phyloP scores from a whole-genome alignment of 2,797 vertebrate species.

The Corythornis leucogaster region DNA sequence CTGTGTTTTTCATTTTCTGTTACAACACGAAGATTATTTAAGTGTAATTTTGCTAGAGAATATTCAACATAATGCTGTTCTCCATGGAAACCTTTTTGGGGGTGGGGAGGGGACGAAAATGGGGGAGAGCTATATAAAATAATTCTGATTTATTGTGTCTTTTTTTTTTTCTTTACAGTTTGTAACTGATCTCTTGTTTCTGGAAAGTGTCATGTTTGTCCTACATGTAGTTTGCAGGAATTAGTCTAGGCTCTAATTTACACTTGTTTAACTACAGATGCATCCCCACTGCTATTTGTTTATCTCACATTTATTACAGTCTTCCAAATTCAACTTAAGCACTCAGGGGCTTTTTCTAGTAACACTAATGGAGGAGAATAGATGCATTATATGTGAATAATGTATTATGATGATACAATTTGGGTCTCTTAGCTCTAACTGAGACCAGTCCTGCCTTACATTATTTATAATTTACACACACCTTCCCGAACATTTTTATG shows the following conservation, averaged over 20 bases:
- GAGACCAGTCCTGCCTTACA: constrained; percentile 91
- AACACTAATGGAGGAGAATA: constrained; percentile 91
- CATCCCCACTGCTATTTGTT: constrained; percentile 81
- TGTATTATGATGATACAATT: constrained; percentile 96
- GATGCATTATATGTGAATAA: constrained; percentile 99
- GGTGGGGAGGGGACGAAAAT: rapidly evolving
- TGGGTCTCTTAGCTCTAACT: constrained; percentile 91
- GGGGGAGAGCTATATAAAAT: neutral
- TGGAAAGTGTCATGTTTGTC: neutral
- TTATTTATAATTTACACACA: constrained; percentile 99
- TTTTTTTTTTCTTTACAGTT: neutral
- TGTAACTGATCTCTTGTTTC: constrained; percentile 41
- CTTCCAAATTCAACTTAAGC: constrained; percentile 87
- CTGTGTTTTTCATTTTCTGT: neutral
- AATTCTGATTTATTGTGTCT: neutral
- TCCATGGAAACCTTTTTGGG: neutral
- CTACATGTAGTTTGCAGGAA: constrained; percentile 45
- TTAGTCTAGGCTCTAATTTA: constrained; percentile 77
- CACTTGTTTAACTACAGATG: constrained; percentile 83
- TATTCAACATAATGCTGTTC: neutral
- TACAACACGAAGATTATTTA: neutral
- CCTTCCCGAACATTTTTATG: constrained; percentile 95
- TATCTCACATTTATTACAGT: constrained; percentile 83
- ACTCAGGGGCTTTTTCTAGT: constrained; percentile 89
- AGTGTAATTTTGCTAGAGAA: neutral